Base-by-base conservation (phyloP, 2,888 invertebrate genomes). In the Drosophila subquinaria region DNA sequence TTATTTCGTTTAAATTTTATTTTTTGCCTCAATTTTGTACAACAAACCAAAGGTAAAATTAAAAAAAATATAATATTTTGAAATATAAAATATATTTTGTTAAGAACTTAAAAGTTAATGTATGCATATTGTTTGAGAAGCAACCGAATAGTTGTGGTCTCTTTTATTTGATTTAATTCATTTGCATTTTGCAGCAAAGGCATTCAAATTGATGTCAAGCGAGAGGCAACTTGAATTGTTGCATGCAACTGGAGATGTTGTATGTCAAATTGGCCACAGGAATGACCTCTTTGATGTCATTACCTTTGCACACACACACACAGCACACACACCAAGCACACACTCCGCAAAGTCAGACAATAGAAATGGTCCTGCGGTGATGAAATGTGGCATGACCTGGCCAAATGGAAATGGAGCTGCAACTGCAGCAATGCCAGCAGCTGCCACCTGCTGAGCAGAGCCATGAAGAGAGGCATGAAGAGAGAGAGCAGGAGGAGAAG, bases 211-310 rank as follows among this genome's bases (percentile, higher is more conserved):
- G 51, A 64, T 73, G 73, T 57, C 53, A 53, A 57, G 50, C 45
- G 35, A 17, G 35, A n/a, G 47, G 36, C 51, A 36, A 27, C 43
- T 72, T 33, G 35, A 40, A 33, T 42, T 63, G 71, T 71, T 59
- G 72, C 38, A 60, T 61, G 52, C 73, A 56, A 48, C 40, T 52
- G 48, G 59, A 64, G 52, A 59, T 57, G 79, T 45, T 55, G 56
- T 48, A 57, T 62, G 59, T 60, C 76, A 79, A 72, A 81, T 79
- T 76, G 80, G 65, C 65, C 77, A 67, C 61, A 83, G 64, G 68
- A 64, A 79, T 81, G 75, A 78, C 86, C 73, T 67, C 80, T 86
- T 81, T 72, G 86, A 76, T 75, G 71, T 72, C 71, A 86, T 84
- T 85, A 82, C 67, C 72, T 71, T 47, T 52, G 66, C 77, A 67